Evolutionary conservation across 1,140 invertebrate genomes (phyloP), one percentile per base, ranked within the genome.

Genomic region (Mya arenaria): DNA sequence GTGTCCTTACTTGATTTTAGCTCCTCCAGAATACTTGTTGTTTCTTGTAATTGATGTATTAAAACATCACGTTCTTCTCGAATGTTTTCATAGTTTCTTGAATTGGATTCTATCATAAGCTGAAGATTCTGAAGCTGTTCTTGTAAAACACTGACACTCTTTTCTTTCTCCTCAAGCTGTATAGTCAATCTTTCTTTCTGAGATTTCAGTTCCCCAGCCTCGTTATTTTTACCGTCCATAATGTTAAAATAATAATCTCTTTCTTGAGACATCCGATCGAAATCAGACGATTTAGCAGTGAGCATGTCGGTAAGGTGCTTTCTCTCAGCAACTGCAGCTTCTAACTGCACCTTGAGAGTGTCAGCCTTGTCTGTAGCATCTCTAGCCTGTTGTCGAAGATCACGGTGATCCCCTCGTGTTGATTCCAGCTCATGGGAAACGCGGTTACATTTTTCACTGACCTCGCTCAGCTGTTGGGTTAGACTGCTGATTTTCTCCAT

Each of bases 151-250:
- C 68, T 63, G 2, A 91, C 65, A 65, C 89, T 87, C 37, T 88
- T 89, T 66, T 91, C 90, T 74, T 89, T 91, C 75, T 92, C 91
- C 69, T 91, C 89, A 30, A 92, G 71, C 75, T 90, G 89, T 17
- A 89, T 71, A 10, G 74, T 86, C 5, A 91, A 65, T 69, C 84
- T 85, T n/a, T 91, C 90, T 41, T 86, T 87, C 15, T 85, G 65
- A 10, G 73, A 39, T 48, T 86, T 87, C 19, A 90, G 28, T 25
- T 85, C 62, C 28, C 69, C 62, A 4, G 90, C n/a, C 75, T 91
- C 90, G 55, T 84, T 81, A 52, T 85, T 84, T 56, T 82, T 88
- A 80, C 89, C 86, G 23, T 92, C 90, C 39, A 88, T 48, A 4
- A 88, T 66, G 48, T 84, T 82, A 55, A 82, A 84, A 63, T 88